Conservation (phyloP, 2,113 vertebrate genomes). For the Ellobius talpinus region DNA sequence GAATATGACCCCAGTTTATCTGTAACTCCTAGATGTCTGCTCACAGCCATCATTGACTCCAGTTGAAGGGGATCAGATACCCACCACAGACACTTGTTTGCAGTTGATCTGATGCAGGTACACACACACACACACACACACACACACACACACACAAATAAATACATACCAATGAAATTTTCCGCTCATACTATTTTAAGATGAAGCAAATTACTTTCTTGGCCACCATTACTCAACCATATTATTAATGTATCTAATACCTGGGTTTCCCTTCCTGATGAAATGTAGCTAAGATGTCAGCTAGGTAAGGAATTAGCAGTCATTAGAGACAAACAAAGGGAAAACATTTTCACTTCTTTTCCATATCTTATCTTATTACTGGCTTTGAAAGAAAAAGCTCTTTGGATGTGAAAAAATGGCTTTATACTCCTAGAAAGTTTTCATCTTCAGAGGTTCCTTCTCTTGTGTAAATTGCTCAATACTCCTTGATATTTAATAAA, state of each 20-base stretch:
- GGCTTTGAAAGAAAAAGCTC: not conserved
- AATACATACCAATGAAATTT: not conserved
- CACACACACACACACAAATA: not conserved
- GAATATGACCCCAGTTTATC: not conserved
- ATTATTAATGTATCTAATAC: constrained; percentile 13
- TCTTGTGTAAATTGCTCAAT: not conserved
- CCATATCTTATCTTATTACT: not conserved
- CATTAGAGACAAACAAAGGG: not conserved
- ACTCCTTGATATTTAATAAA: not conserved
- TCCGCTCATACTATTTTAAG: constrained; percentile 28
- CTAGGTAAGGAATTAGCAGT: not conserved
- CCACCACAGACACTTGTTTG: not conserved
- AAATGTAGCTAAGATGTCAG: not conserved
- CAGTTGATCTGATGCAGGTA: not conserved
- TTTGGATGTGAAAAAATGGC: not conserved
- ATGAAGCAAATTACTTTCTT: constrained; percentile 15
- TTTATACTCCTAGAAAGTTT: constrained; percentile 38
- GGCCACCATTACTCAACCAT: not conserved
- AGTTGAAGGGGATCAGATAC: not conserved
- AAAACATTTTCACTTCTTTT: not conserved
- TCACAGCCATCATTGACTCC: not conserved
- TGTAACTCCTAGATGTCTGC: not conserved
- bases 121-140: not conserved
- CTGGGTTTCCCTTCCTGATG: not conserved
- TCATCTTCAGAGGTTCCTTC: not conserved